Evolutionary conservation across 2,888 invertebrate genomes (phyloP).

Genomic region (Limnephilus lunatus): DNA sequence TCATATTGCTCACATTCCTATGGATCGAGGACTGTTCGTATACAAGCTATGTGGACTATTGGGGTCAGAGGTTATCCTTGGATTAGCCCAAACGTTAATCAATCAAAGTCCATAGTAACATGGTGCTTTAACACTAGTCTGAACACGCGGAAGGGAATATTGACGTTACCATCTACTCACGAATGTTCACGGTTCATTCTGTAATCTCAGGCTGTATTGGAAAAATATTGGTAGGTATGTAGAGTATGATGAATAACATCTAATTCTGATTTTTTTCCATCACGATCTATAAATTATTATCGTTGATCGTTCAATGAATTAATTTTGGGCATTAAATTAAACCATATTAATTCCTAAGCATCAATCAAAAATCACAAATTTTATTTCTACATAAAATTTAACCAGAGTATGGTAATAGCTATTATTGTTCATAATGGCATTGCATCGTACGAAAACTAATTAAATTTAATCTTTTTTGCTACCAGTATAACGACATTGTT

Average conservation of each 20-base stretch:
- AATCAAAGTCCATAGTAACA: slow-evolving; percentile 60
- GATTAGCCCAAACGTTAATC: slow-evolving; percentile 63
- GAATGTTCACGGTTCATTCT: slow-evolving; percentile 2
- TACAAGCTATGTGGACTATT: slow-evolving; percentile 43
- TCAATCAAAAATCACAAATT: no score
- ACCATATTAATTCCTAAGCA: neutral
- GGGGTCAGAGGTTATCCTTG: slow-evolving; percentile 58
- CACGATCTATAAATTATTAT: neutral
- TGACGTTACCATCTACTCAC: slow-evolving; percentile 9
- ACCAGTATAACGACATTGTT: neutral
- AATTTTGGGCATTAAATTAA: neutral
- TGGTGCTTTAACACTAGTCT: neutral
- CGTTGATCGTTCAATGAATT: neutral
- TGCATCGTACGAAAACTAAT: no score
- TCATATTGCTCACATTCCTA: neutral
- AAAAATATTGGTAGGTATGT: neutral
- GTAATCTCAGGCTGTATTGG: neutral
- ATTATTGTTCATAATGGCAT: no score
- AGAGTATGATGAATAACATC: neutral
- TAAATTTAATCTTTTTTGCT: no score
- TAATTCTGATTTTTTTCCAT: neutral
- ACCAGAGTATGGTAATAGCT: no score
- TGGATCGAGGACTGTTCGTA: neutral
- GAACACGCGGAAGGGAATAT: neutral
- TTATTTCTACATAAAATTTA: no score